Percentiles rank a stretch among this genome's conserved stretches.
These are phyloP conservation scores for Campoplex nolae DNA, from an alignment of 2,888 invertebrate species.

Conservation along the genomic window DNA sequence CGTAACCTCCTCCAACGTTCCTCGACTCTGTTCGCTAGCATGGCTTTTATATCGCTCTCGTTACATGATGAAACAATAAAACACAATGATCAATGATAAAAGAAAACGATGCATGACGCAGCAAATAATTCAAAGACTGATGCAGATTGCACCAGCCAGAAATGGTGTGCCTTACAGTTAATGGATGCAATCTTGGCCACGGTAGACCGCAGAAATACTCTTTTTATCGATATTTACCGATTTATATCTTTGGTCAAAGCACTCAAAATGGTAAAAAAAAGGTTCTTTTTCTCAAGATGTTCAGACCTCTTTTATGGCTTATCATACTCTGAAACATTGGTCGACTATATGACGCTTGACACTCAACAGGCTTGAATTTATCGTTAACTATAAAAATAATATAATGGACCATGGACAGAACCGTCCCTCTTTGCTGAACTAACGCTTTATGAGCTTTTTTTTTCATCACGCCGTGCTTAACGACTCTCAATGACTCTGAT, in stretches of 20 bases:
- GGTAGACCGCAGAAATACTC: neutral
- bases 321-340: constrained; percentile 66
- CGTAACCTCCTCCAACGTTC: constrained; percentile 13
- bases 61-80: constrained; percentile 52
- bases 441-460: constrained; percentile 8
- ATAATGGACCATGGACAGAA: constrained; percentile 35
- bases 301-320: constrained; percentile 62
- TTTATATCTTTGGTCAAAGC: neutral
- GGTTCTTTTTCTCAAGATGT: neutral
- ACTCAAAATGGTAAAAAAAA: neutral
- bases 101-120: constrained; percentile 46
- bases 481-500: neutral
- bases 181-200: neutral
- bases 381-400: constrained; percentile 63
- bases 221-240: neutral
- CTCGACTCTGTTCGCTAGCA: neutral
- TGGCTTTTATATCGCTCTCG: constrained; percentile 49
- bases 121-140: constrained; percentile 9
- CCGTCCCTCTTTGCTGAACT: constrained; percentile 19
- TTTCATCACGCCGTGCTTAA: neutral
- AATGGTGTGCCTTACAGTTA: neutral
- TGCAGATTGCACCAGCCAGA: constrained; percentile 29
- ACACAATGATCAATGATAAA: constrained; percentile 50
- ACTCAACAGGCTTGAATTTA: constrained; percentile 61
- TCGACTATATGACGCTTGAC: constrained; percentile 54